phyloP scores from a whole-genome alignment of 2,113 vertebrate genomes.

The Bubo scandiacus region DNA sequence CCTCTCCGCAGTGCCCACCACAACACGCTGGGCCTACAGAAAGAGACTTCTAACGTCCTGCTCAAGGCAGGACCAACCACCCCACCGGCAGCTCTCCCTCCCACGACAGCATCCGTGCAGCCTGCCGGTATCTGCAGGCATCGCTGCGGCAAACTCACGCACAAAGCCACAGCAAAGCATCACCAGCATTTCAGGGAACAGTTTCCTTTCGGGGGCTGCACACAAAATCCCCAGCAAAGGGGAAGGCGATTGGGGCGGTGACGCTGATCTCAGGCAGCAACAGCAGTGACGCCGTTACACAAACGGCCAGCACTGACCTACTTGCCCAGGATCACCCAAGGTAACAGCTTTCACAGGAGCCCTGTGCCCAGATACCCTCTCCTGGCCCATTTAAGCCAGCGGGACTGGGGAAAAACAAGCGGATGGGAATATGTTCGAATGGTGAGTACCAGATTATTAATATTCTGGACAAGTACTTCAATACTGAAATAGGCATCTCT shows the following conservation, averaged over 20 bases:
- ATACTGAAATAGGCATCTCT: constrained; percentile 23
- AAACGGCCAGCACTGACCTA: constrained; percentile 14
- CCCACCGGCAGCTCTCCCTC: background rate
- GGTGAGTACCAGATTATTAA: constrained; percentile 1
- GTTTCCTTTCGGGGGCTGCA: background rate
- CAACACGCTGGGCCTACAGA: background rate
- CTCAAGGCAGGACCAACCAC: background rate
- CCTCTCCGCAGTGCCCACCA: background rate
- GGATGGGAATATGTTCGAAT: background rate
- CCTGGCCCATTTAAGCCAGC: background rate
- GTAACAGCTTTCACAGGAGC: background rate
- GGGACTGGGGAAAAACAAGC: background rate
- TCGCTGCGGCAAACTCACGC: background rate
- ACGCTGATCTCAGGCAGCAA: background rate
- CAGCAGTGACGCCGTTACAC: background rate
- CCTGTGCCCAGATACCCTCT: background rate
- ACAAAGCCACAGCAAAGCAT: background rate
- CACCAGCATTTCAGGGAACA: background rate
- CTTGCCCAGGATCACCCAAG: constrained; percentile 45
- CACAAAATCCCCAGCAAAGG: background rate
- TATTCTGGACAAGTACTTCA: background rate
- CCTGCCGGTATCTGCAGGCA: rapidly evolving
- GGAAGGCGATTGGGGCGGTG: background rate
- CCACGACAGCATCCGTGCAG: rapidly evolving
- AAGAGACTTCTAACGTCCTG: background rate